Evolutionary conservation across 2,888 invertebrate genomes (phyloP).

Genomic region (Clitarchus hookeri): DNA sequence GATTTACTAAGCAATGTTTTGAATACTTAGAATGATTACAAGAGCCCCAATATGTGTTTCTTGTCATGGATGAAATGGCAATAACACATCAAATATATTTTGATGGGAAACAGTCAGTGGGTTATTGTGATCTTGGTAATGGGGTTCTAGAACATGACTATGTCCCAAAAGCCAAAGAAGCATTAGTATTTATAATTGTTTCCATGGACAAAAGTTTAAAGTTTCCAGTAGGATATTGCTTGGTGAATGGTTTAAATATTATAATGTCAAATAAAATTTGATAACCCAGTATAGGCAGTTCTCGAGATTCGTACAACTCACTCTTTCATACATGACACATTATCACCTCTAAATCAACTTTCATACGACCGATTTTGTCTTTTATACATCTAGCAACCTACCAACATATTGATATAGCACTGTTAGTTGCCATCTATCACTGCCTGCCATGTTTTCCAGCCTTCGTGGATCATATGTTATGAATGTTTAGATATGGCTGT

Average conservation of each 20-base stretch:
- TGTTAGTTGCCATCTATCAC: no score
- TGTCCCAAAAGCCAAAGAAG: constrained; percentile 44
- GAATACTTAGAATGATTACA: not conserved
- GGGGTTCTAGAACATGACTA: constrained; percentile 41
- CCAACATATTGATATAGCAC: no score
- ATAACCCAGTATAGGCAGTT: constrained; percentile 33
- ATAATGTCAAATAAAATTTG: constrained; percentile 43
- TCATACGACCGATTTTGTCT: no score
- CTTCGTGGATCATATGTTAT: no score
- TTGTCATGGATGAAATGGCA: constrained; percentile 49
- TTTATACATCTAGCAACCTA: no score
- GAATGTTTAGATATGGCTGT: no score
- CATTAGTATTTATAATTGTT: constrained; percentile 48
- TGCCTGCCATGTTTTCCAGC: no score
- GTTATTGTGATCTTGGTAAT: constrained; percentile 46
- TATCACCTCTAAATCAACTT: no score
- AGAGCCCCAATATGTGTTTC: constrained; percentile 28
- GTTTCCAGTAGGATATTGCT: constrained; percentile 50
- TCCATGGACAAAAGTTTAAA: constrained; percentile 48
- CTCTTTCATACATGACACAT: no score
- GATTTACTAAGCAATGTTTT: not conserved
- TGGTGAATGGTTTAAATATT: constrained; percentile 45
- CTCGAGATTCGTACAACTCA: no score
- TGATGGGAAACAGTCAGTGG: constrained; percentile 34
- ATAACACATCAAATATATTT: constrained; percentile 45